phyloP scores from a whole-genome alignment of 2,797 vertebrate genomes.

The Anableps anableps region DNA sequence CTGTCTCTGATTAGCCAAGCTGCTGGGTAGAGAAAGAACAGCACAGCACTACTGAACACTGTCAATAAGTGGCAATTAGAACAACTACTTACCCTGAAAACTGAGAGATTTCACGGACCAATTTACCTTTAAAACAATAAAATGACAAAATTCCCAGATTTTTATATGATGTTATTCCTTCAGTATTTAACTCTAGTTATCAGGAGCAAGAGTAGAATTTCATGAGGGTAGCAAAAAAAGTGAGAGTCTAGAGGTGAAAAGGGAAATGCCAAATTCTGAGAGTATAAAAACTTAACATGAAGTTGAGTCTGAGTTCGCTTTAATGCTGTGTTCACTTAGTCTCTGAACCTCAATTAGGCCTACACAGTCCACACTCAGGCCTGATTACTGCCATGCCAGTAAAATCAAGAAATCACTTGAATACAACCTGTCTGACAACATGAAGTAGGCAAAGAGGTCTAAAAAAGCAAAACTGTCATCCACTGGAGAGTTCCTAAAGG shows the following conservation, averaged over 20 bases:
- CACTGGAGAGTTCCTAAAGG: neutral
- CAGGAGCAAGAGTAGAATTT: neutral
- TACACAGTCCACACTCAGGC: too few species aligned
- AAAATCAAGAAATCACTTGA: too few species aligned
- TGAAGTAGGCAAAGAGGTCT: too few species aligned
- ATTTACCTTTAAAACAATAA: neutral
- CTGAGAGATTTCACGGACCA: conserved; percentile 6
- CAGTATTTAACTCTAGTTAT: neutral
- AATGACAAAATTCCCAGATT: neutral
- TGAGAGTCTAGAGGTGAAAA: neutral
- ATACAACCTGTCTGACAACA: too few species aligned
- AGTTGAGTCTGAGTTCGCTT: too few species aligned
- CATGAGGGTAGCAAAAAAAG: neutral
- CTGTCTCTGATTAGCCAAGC: conserved; percentile 13
- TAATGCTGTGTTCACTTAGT: too few species aligned
- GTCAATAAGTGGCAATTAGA: conserved; percentile 14
- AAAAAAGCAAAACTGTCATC: neutral
- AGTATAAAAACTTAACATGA: neutral
- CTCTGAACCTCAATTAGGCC: too few species aligned
- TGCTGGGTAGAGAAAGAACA: neutral
- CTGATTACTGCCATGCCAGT: too few species aligned
- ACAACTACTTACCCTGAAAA: conserved; percentile 4
- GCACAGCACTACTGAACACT: conserved; percentile 12
- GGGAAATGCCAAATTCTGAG: neutral
- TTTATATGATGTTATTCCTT: neutral